Evolutionary conservation across 2,888 invertebrate genomes (phyloP), one percentile per base, ranked within the genome.

Genomic region (Ceramica pisi): DNA sequence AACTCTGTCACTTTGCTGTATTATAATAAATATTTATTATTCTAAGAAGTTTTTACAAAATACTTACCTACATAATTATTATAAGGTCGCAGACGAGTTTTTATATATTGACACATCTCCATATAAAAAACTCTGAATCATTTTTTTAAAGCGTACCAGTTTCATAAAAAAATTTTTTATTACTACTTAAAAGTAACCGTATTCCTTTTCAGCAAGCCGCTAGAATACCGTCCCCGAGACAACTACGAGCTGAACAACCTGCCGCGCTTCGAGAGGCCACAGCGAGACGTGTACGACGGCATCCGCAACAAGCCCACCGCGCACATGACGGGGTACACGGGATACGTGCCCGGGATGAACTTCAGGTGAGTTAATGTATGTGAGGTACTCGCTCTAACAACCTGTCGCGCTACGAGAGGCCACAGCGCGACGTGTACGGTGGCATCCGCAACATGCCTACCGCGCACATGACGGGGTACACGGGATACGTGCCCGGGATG

Each of bases 401-500:
- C 71, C 89, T 92, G 83, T 92, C 92, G 44, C 90, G 91, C 0
- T 84, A 86, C 66, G 90, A 92, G 57, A 73, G 76, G 21, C 93
- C 95, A 0, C 88, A 90, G 57, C 87, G 92, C 19, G 96, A 97
- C 88, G 93, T 94, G 0, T 95, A 94, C 82, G 93, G 95, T 76
- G 95, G 96, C 31, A 84, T 94, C 46, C 86, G 89, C 19, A 90
- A 96, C 80, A 92, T 93, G 56, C 93, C 94, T 44, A 92, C 96
- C 7, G 94, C 93, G 7, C 97, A 97, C 88, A 97, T 97, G 91
- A 96, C 97, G 21, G 97, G 97, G n/a, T 97, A 97, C 90, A 97
- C 97, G 71, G 97, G 97, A 92, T 97, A 97, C 86, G 97, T 97
- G 70, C 97, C 97, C 10, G 97, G 97, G 21, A 96, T 97, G 94